A percentile compares a stretch with the other conserved stretches of the same genome.
phyloP scores from a whole-genome alignment of 2,797 vertebrate genomes.

The Cuculus canorus region DNA sequence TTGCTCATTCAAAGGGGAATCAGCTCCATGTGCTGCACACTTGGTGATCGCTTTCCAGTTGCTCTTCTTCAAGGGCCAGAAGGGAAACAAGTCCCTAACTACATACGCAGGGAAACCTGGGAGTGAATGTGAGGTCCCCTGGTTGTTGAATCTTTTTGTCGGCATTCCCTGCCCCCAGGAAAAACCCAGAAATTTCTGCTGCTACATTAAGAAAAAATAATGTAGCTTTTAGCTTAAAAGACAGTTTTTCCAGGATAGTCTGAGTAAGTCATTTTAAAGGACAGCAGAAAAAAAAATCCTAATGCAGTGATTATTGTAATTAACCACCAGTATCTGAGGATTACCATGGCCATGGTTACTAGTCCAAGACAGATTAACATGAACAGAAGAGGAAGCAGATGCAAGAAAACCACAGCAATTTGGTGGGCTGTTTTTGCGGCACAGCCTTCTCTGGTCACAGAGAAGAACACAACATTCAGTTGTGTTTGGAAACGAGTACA shows the following conservation, averaged over 20 bases:
- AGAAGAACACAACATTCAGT: too few relatives aligned
- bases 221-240: not conserved
- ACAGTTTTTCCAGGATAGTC: not conserved
- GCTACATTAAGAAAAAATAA: not conserved
- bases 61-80: not conserved
- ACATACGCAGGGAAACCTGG: not conserved
- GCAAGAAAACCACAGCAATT: not conserved
- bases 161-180: accelerated
- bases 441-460: not conserved
- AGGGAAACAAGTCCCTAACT: not conserved
- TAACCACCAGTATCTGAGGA: not conserved
- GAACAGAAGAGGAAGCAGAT: not conserved
- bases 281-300: not conserved
- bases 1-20: not conserved
- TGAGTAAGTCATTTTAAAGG: not conserved
- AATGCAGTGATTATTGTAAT: not conserved
- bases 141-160: not conserved
- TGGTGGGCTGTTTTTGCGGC: not conserved
- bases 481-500: not conserved
- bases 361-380: accelerated
- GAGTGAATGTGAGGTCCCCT: not conserved
- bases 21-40: not conserved
- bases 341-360: not conserved
- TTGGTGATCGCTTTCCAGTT: not conserved
- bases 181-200: not conserved